Evolutionary conservation across 2,797 vertebrate species (phyloP).

Genomic region (Halcyon chelicuti): DNA sequence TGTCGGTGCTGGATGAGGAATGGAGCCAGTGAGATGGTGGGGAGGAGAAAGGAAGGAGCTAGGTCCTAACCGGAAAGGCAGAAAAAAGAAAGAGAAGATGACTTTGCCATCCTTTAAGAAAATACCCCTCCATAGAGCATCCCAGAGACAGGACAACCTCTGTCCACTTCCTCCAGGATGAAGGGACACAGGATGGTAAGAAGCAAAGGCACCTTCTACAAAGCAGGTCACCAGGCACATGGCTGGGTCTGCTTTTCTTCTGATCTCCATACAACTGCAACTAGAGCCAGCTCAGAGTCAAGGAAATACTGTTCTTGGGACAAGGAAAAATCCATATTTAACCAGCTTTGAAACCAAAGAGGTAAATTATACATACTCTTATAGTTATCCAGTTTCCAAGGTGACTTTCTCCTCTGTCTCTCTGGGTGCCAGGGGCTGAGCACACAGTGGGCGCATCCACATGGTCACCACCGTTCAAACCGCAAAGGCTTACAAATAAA

Average conservation of each 20-base stretch:
- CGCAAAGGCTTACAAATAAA: neutral
- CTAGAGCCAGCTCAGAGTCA: neutral
- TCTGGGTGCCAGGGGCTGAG: neutral
- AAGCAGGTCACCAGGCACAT: neutral
- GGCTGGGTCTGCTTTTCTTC: neutral
- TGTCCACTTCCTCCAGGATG: neutral
- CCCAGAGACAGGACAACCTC: neutral
- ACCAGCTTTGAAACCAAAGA: neutral
- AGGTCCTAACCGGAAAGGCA: neutral
- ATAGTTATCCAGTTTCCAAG: neutral
- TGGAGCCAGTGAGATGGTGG: rapidly evolving
- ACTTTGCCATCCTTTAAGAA: neutral
- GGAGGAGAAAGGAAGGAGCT: neutral
- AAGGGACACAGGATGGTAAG: neutral
- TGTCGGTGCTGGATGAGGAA: neutral
- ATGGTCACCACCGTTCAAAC: neutral
- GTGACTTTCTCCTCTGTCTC: neutral
- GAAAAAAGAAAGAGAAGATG: neutral
- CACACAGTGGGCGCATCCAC: rapidly evolving
- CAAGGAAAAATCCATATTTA: neutral
- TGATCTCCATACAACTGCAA: neutral
- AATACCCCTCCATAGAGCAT: neutral
- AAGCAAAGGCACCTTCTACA: neutral
- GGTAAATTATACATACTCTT: neutral
- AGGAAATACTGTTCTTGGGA: neutral